These are phyloP conservation scores for Planiliza haematocheilus DNA, from an alignment of 2,113 vertebrate species.

Conservation along the genomic window DNA sequence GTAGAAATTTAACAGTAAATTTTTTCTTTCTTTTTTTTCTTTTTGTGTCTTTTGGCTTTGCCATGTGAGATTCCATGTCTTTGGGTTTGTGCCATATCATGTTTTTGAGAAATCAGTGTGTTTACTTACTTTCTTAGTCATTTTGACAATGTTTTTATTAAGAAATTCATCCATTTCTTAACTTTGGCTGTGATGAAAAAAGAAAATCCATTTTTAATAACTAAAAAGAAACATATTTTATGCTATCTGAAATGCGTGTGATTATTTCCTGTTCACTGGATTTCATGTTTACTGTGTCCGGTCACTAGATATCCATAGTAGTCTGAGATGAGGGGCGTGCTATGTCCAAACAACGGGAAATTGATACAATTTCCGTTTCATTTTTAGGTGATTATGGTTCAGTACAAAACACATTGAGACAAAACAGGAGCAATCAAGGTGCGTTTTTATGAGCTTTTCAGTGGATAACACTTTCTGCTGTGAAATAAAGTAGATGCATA, in stretches of 20 bases:
- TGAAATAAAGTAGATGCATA: neutral
- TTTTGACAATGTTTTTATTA: slow-evolving; percentile 79
- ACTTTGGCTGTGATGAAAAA: slow-evolving; percentile 80
- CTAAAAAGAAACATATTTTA: slow-evolving; percentile 85
- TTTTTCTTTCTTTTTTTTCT: slow-evolving; percentile 61
- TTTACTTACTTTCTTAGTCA: slow-evolving; percentile 69
- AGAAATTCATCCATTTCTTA: slow-evolving; percentile 75
- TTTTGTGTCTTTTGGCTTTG: slow-evolving; percentile 66
- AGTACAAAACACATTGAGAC: no score
- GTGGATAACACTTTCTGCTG: neutral
- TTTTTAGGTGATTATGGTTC: neutral
- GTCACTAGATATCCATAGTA: neutral
- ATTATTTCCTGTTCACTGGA: slow-evolving; percentile 47
- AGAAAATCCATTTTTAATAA: slow-evolving; percentile 78
- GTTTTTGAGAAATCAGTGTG: slow-evolving; percentile 65
- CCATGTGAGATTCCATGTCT: slow-evolving; percentile 73
- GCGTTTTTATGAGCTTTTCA: neutral
- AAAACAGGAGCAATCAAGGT: neutral
- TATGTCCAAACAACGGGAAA: neutral
- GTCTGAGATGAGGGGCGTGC: neutral
- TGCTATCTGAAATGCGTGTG: slow-evolving; percentile 66
- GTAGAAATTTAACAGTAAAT: slow-evolving; percentile 68
- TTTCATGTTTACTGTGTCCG: neutral
- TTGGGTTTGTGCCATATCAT: slow-evolving; percentile 75
- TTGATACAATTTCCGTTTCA: neutral